Base-by-base conservation (phyloP, 2,797 vertebrate genomes). In the Pseudocheirus occidentalis region DNA sequence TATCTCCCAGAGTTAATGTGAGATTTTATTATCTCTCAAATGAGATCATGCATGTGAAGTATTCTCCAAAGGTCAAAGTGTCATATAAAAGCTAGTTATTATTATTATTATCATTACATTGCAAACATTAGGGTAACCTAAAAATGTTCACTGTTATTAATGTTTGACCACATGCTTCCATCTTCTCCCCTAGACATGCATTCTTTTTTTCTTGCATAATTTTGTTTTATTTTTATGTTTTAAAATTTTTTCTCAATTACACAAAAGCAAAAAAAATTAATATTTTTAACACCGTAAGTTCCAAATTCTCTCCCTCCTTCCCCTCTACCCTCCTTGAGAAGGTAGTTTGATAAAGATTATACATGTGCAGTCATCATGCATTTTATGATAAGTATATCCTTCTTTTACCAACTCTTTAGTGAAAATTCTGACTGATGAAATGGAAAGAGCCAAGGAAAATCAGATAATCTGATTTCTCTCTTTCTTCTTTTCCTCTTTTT, bases 1-100 rank as follows among this genome's bases (percentile, higher is more conserved):
- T 93, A 62, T 94, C 0, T 91, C 52, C 53, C 92, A 87, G 52
- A 57, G 62, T 94, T 95, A 54, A 92, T 95, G 57, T 0, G 90
- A 58, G 91, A 90, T 73, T 54, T n/a, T 94, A 73, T 59, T 24
- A 93, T 93, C 95, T 56, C 87, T 96, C 58, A 55, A 92, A 66
- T 92, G 50, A 54, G 29, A 59, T 16, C 62, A n/a, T 62, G 16
- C 57, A 93, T 95, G 5, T 89, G 11, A 95, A 53, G n/a, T 94
- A 3, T 87, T 58, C 95, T 58, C 57, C 34, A 91, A 90, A 66
- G 55, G 62, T 57, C 46, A 92, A n/a, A 59, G 90, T 92, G 14
- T 93, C 81, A 24, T 58, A 18, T 92, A 93, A 95, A 66, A 95
- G 81, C 55, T 93, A 93, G 28, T 90, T 93, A 7, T 90, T 93